Conservation (phyloP, 2,797 vertebrate genomes). For the Buphagus erythrorhynchus region DNA sequence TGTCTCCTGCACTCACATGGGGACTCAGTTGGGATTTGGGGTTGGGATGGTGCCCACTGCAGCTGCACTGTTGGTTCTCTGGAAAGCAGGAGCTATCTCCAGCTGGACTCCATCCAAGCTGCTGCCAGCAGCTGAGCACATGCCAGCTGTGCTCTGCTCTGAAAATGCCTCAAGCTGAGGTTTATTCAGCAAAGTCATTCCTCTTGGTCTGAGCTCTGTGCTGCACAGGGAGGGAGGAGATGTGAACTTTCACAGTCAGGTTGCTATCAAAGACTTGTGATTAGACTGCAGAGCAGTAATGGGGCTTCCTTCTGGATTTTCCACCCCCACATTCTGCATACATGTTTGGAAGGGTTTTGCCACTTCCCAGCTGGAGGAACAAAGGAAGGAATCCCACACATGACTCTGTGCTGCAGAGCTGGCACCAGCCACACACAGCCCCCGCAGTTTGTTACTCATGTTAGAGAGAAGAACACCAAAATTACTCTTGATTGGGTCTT, state of each 20-base stretch:
- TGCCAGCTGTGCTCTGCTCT: neutral
- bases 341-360: neutral
- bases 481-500: neutral
- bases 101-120: neutral
- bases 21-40: neutral
- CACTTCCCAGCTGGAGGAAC: neutral
- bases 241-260: neutral
- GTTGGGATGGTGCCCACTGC: fast-evolving
- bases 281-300: neutral
- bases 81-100: neutral
- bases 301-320: neutral
- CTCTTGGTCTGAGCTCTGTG: neutral
- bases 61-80: neutral
- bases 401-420: neutral
- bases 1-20: neutral
- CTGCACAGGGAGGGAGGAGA: neutral
- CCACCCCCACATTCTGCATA: neutral
- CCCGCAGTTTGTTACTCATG: neutral
- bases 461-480: neutral
- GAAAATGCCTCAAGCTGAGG: neutral
- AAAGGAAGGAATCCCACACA: neutral
- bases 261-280: neutral
- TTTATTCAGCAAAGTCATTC: neutral
- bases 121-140: neutral
- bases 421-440: neutral